Evolutionary conservation across 2,888 invertebrate genomes (phyloP).

Genomic region (Germaria angustata): DNA sequence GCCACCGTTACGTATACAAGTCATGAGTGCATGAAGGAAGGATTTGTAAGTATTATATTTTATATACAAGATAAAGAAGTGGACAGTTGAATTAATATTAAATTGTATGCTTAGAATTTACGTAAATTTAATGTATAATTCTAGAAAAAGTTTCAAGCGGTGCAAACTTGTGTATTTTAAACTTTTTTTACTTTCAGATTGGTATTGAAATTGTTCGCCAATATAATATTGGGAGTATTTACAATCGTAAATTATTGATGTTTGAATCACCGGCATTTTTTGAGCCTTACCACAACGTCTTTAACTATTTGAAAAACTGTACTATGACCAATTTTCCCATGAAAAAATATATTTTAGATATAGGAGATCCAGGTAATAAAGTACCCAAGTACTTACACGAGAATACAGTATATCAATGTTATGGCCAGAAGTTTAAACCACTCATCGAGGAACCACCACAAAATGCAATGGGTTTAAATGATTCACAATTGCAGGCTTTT

Average conservation of each 20-base stretch:
- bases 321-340: conserved; percentile 84
- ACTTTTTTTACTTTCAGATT: conserved; percentile 69
- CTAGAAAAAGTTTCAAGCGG: no score
- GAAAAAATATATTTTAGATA: conserved; percentile 85
- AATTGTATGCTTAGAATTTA: no score
- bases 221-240: conserved; percentile 75
- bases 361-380: conserved; percentile 78
- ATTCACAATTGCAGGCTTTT: conserved; percentile 85
- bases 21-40: conserved; percentile 80
- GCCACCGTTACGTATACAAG: conserved; percentile 85
- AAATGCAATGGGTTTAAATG: conserved; percentile 81
- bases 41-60: conserved; percentile 81
- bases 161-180: no score
- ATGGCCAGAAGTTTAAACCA: conserved; percentile 70
- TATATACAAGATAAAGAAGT: not conserved
- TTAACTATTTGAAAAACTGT: conserved; percentile 85
- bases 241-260: conserved; percentile 82
- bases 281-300: conserved; percentile 89
- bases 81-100: not conserved
- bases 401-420: conserved; percentile 68
- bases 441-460: conserved; percentile 70
- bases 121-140: no score
- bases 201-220: conserved; percentile 76
- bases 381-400: conserved; percentile 78
- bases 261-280: conserved; percentile 90